Evolutionary conservation across 2,888 invertebrate species (phyloP).

Genomic region (Drosophila glabriapex): DNA sequence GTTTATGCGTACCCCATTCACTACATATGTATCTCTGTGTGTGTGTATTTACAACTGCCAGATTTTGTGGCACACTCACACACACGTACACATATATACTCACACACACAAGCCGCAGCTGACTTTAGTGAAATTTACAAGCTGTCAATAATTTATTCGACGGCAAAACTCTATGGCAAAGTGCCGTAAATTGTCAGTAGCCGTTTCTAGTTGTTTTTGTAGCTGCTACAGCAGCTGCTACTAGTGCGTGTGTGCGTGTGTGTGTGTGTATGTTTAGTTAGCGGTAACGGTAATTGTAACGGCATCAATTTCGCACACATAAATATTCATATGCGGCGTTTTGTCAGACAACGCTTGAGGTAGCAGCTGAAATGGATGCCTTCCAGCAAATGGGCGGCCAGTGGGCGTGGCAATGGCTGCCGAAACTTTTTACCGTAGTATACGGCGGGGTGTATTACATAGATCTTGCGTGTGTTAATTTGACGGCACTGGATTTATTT

Average conservation of each 20-base stretch:
- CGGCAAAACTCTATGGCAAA: conserved; percentile 72
- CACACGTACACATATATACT: too few species aligned
- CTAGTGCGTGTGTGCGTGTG: conserved; percentile 13
- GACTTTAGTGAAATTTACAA: conserved; percentile 79
- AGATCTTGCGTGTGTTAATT: conserved; percentile 75
- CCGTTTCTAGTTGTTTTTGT: conserved; percentile 37
- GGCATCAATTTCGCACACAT: conserved; percentile 80
- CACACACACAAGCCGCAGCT: conserved; percentile 43
- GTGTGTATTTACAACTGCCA: conserved; percentile 24
- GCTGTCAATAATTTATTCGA: conserved; percentile 80
- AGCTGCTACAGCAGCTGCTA: conserved; percentile 29
- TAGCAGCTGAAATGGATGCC: conserved; percentile 1
- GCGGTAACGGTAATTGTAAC: conserved; percentile 79
- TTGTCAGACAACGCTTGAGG: conserved; percentile 56
- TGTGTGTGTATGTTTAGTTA: conserved; percentile 62
- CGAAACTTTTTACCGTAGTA: conserved; percentile 31
- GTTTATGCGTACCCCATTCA: conserved; percentile 27
- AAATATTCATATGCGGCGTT: conserved; percentile 79
- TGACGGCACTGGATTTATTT: conserved; percentile 81
- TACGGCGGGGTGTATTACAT: conserved; percentile 12
- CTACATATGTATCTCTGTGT: not conserved
- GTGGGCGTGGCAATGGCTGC: conserved; percentile 30
- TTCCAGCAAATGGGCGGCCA: conserved; percentile 26
- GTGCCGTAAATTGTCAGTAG: conserved; percentile 75
- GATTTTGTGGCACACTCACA: conserved; percentile 47